Evolutionary conservation across 2,888 invertebrate species (phyloP), one percentile per base, ranked within the genome.

Genomic region (Lasius platythorax): DNA sequence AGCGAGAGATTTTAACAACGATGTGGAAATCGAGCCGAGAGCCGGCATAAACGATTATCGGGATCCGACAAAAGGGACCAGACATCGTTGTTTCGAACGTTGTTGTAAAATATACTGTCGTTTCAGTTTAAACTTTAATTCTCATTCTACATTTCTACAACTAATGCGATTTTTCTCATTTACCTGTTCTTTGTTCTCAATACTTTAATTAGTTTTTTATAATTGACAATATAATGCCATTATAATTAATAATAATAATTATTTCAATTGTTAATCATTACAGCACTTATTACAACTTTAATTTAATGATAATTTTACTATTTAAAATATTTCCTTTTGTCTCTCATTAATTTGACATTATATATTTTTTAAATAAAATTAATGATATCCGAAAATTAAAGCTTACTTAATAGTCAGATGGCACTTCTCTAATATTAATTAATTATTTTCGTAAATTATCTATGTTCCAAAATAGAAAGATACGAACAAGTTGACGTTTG

Each of bases 1-100:
- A 70, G 67, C 50, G 53, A 58, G 58, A 73, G 66, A 76, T 68
- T 86, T 64, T 86, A 82, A 82, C 61, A 46, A 43, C 15, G 74
- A 56, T 18, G 33, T 56, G 68, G 53, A 79, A 53, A 79, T 84
- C 58, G 64, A 83, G 75, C 30, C 37, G 40, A 18, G 5, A 33
- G 18, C 33, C 50, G 2, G n/a, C 58, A 43, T 40, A 37, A 58
- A 72, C 46, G 89, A 81, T 86, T 67, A 73, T 56, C 50, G 30
- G 18, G 9, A 23, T 5, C 61, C 73, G 56, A 40, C 40, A 30
- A 70, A 56, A 1, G 73, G 85, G 68, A 23, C 23, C 40, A 72
- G 46, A 75, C 18, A 68, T 67, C 23, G 18, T 40, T 37, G 18
- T 40, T 0, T 18, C 30, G 74, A 23, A 43, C 58, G 30, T 63